Conservation (phyloP, 2,888 invertebrate species). For the Achlya flavicornis region DNA sequence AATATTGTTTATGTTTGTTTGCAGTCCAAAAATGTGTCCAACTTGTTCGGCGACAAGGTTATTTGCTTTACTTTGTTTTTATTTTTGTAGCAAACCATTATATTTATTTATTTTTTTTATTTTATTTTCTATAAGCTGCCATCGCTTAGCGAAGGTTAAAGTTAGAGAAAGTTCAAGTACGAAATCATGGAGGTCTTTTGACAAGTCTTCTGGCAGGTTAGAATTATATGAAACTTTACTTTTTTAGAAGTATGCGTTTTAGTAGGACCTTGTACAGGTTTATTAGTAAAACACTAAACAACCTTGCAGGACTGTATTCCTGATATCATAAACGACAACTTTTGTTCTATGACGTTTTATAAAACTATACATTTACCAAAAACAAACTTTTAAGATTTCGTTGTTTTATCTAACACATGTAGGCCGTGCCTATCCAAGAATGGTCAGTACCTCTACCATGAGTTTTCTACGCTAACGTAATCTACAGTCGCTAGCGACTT, state of each 20-base stretch:
- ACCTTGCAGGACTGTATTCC: no score
- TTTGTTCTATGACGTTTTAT: no score
- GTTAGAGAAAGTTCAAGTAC: constrained; percentile 15
- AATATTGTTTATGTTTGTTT: not conserved
- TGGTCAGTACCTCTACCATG: no score
- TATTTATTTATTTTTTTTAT: constrained; percentile 15
- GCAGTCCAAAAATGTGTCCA: not conserved
- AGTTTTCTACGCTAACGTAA: no score
- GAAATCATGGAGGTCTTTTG: constrained; percentile 55
- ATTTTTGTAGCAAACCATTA: not conserved
- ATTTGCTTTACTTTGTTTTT: constrained; percentile 14
- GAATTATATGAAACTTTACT: constrained; percentile 16
- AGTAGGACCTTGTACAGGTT: no score
- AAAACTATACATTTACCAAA: no score
- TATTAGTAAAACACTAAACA: no score
- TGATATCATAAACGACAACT: no score
- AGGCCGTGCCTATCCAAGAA: no score
- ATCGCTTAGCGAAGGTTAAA: constrained; percentile 27
- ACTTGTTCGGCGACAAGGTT: constrained; percentile 15
- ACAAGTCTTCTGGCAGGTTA: constrained; percentile 49
- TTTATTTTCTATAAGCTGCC: constrained; percentile 24
- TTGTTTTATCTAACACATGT: no score
- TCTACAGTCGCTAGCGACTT: no score
- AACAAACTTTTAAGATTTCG: no score
- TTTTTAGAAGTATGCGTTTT: not conserved